Conservation (phyloP, 2,797 vertebrate species). For the Phyllotis vaccarum region DNA sequence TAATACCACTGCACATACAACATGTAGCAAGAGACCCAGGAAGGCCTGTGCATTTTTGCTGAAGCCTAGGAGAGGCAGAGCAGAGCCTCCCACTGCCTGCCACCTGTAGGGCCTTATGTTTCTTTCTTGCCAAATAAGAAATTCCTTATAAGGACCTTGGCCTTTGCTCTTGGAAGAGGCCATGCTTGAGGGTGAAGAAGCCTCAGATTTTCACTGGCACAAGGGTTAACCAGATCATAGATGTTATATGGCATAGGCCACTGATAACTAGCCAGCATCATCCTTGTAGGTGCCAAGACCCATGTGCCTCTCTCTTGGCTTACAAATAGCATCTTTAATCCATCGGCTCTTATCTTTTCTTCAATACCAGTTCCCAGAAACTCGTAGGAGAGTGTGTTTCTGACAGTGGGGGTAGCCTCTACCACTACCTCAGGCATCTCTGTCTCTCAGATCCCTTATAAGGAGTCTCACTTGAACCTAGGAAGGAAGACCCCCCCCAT, state of each 20-base stretch:
- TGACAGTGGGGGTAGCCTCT: not conserved
- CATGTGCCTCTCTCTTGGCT: not conserved
- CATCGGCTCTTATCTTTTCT: not conserved
- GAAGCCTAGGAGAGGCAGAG: too few species aligned
- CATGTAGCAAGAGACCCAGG: not conserved
- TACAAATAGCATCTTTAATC: not conserved
- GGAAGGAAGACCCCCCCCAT: too few species aligned
- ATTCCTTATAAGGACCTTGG: not conserved
- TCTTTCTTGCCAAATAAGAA: not conserved
- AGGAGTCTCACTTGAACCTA: not conserved
- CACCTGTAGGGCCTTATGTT: fast-evolving
- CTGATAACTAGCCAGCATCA: fast-evolving
- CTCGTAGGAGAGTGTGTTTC: not conserved
- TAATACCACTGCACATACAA: not conserved
- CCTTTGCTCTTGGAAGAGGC: not conserved
- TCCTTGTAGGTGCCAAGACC: fast-evolving
- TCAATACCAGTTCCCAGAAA: not conserved
- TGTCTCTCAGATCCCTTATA: not conserved
- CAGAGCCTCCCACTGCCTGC: not conserved
- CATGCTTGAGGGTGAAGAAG: not conserved
- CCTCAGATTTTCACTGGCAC: too few species aligned
- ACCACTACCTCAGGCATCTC: not conserved
- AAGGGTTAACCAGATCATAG: not conserved
- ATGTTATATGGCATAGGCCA: not conserved
- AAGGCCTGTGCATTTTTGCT: not conserved